Percentiles rank a stretch among this genome's conserved stretches.
phyloP scores from a whole-genome alignment of 2,888 invertebrate species.

The Eristalis arbustorum region DNA sequence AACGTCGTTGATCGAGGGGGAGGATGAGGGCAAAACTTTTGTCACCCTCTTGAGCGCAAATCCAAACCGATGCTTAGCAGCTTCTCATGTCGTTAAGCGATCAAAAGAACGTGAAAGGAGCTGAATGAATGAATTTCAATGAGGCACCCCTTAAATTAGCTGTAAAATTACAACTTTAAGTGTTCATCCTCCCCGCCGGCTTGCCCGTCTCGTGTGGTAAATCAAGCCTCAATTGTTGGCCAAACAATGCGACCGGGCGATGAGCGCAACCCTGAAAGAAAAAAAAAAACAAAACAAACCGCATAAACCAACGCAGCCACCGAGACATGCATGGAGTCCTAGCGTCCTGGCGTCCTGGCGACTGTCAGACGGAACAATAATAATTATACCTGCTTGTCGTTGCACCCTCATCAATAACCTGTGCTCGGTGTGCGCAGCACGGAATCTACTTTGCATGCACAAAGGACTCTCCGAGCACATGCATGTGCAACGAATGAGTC shows the following conservation, averaged over 20 bases:
- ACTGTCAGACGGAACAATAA: conserved; percentile 34
- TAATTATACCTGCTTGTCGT: conserved; percentile 67
- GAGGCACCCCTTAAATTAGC: conserved; percentile 48
- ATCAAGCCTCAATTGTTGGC: conserved; percentile 67
- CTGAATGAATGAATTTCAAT: conserved; percentile 45
- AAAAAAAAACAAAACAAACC: conserved; percentile 58
- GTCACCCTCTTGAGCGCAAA: conserved; percentile 25
- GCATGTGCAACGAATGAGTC: conserved; percentile 18
- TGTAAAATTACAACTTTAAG: conserved; percentile 67
- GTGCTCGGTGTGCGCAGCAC: not conserved
- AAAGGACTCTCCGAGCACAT: conserved; percentile 19
- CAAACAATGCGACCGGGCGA: conserved; percentile 58
- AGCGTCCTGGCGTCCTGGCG: not conserved
- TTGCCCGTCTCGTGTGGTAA: conserved; percentile 32
- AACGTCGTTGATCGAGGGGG: too few relatives aligned
- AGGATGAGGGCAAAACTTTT: conserved; percentile 17
- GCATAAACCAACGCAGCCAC: conserved; percentile 29
- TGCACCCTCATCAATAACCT: conserved; percentile 68
- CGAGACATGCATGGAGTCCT: not conserved
- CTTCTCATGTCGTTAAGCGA: conserved; percentile 48
- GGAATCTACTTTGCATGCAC: conserved; percentile 30
- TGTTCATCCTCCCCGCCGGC: not conserved
- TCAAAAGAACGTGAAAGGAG: conserved; percentile 29
- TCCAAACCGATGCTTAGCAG: conserved; percentile 8
- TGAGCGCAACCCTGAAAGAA: conserved; percentile 33